Conservation (phyloP, 2,113 vertebrate species). For the Puma concolor region DNA sequence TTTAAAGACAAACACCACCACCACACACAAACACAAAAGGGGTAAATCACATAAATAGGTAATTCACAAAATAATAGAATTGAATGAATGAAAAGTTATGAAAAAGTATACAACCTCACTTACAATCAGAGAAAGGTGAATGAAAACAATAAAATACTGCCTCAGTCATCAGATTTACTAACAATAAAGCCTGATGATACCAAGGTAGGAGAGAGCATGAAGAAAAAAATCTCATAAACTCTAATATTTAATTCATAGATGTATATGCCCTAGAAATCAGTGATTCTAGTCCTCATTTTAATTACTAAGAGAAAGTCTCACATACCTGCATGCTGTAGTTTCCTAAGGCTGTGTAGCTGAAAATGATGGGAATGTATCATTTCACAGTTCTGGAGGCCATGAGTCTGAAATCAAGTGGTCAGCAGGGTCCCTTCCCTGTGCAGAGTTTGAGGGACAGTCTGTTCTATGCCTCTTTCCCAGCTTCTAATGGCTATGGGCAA, state of each 20-base stretch:
- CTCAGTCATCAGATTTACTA: neutral
- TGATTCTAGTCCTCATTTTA: neutral
- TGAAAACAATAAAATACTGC: neutral
- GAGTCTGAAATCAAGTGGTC: neutral
- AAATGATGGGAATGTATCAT: neutral
- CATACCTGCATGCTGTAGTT: neutral
- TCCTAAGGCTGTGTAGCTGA: neutral
- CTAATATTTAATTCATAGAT: neutral
- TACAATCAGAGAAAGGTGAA: neutral
- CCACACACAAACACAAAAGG: neutral
- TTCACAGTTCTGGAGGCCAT: neutral
- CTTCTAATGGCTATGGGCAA: neutral
- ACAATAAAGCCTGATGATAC: neutral
- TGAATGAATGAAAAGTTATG: neutral
- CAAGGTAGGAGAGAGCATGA: neutral
- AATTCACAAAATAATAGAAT: neutral
- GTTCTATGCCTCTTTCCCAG: rapidly evolving
- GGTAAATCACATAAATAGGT: neutral
- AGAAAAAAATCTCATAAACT: neutral
- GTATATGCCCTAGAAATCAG: rapidly evolving
- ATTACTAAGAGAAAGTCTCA: neutral
- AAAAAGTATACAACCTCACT: neutral
- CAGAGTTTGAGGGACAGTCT: no score
- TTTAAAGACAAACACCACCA: neutral
- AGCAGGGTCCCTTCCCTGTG: neutral